A percentile compares a stretch with the other conserved stretches of the same genome.
phyloP scores from a whole-genome alignment of 2,113 vertebrate genomes.

The Scalopus aquaticus region DNA sequence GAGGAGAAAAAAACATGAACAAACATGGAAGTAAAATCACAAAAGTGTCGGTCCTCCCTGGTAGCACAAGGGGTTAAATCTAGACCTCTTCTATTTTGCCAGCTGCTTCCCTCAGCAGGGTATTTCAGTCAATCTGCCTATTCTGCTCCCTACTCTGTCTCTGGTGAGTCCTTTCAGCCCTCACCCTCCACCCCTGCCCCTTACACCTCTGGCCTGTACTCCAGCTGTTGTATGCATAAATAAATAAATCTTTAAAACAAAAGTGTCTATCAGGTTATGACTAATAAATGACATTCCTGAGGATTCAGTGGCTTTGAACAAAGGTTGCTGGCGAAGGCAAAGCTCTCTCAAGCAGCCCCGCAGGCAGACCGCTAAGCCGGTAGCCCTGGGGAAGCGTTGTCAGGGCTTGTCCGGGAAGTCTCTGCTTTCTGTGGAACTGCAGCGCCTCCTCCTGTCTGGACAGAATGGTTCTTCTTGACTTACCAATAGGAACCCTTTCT shows the following conservation, averaged over 20 bases:
- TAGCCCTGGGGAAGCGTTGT: not conserved
- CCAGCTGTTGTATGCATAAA: no score
- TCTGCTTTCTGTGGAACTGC: not conserved
- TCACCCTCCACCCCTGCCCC: no score
- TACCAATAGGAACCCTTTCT: not conserved
- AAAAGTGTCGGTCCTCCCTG: no score
- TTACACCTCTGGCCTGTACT: no score
- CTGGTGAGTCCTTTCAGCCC: no score
- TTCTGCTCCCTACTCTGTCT: no score
- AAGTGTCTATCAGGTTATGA: not conserved
- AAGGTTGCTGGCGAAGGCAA: not conserved
- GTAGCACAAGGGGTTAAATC: no score
- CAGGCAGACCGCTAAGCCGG: not conserved
- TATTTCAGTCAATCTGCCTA: no score
- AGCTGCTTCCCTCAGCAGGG: no score
- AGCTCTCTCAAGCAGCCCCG: not conserved
- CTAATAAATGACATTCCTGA: not conserved
- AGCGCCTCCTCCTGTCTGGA: not conserved
- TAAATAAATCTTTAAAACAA: no score
- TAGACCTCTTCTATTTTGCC: no score
- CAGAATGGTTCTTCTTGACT: not conserved
- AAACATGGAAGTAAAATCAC: not conserved
- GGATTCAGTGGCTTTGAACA: not conserved
- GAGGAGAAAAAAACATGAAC: not conserved
- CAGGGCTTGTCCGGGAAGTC: fast-evolving